Evolutionary conservation across 2,888 invertebrate genomes (phyloP).

Genomic region (Epirrita christyi): DNA sequence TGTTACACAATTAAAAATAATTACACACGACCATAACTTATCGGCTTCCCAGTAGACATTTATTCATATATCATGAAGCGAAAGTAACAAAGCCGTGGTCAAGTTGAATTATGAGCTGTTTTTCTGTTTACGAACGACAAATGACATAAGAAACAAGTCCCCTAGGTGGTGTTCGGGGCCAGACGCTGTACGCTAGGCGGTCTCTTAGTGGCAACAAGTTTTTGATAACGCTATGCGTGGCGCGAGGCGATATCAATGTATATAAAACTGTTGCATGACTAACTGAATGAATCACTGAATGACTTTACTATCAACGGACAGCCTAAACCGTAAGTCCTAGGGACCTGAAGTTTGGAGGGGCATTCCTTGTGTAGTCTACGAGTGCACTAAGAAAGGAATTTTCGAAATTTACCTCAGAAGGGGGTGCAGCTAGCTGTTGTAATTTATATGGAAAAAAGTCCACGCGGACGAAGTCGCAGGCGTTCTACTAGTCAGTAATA

Average conservation of each 20-base stretch:
- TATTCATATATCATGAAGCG: conserved; percentile 59
- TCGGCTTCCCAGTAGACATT: conserved; percentile 43
- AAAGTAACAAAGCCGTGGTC: conserved; percentile 64
- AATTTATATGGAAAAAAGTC: no score
- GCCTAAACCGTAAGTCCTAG: no score
- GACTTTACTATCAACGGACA: no score
- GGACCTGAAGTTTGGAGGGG: no score
- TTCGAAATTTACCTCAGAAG: no score
- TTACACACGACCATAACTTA: conserved; percentile 54
- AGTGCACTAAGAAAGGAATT: no score
- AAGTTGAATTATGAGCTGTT: conserved; percentile 69
- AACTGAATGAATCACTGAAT: no score
- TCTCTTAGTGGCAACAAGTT: conserved; percentile 75
- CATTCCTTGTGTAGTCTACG: no score
- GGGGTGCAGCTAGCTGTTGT: no score
- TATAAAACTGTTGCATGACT: no score
- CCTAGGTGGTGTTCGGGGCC: conserved; percentile 62
- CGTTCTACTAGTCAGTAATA: no score
- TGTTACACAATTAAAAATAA: conserved; percentile 46
- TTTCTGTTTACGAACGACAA: conserved; percentile 70
- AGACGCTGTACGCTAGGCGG: conserved; percentile 58
- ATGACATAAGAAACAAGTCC: conserved; percentile 69
- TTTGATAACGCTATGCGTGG: conserved; percentile 77
- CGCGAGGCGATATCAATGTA: conserved; percentile 67
- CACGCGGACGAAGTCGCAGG: no score